Evolutionary conservation across 2,113 vertebrate genomes (phyloP), one percentile per base, ranked within the genome.

Genomic region (Sclerurus mexicanus): DNA sequence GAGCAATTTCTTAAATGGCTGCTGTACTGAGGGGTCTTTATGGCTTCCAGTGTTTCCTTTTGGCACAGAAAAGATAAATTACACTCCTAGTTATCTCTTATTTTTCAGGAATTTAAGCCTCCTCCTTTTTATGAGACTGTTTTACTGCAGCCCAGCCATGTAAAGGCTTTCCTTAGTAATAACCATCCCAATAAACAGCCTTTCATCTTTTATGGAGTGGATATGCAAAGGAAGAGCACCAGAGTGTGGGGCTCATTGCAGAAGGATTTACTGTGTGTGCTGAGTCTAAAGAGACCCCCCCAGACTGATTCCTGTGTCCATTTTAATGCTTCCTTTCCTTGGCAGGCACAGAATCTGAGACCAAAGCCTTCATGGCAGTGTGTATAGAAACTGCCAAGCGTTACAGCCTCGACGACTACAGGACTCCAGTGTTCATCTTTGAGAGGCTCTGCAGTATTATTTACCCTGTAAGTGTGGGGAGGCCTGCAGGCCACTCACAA

Each of bases 361-460:
- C 99, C 40, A 99, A 99, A 96, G 99, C 99, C 2, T 99, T 99
- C 97, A 99, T 99, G 99, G 99, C 99, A 0, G 99, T 99, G 71
- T 99, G 99, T 97, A 99, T 99, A 6, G 99, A 99, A 97, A 99
- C 99, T 7, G 99, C 99, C 30, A 99, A 99, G 94, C 98, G 99
- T 11, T 99, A 99, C 98, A 99, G 98, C 91, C 98, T 99, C 28
- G 99, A 99, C 19, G 99, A 99, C 97, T 99, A 99, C 97, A 98
- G 99, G 80, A 99, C 99, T 4, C 99, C 99, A 0, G 99, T 99
- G n/a, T 99, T 99, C 97, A 99, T 99, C 96, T 99, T 99, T 25
- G 99, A 99, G 97, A 98, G 99, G 42, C 98, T 99, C 9, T 99
- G 99, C 98, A 99, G 99, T 97, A 99, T 99, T 89, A 99, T 99